Evolutionary conservation across 2,888 invertebrate genomes (phyloP).

Genomic region (Eupithecia subumbrata): DNA sequence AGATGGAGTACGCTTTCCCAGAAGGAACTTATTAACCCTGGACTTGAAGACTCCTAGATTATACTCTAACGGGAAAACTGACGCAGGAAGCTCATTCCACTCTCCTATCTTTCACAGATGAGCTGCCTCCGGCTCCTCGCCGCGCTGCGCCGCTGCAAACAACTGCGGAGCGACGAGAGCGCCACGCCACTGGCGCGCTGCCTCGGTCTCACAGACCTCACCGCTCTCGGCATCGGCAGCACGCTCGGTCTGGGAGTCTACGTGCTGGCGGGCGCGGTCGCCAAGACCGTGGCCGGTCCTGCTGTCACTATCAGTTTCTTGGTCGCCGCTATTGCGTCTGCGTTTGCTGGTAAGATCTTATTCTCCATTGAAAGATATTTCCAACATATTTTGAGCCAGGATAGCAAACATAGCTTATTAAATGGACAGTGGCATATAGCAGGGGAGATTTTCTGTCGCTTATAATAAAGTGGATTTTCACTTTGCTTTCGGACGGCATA

Average conservation of each 20-base stretch:
- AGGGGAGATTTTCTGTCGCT: too few species aligned
- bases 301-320: conserved; percentile 95
- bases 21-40: too few species aligned
- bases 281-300: conserved; percentile 94
- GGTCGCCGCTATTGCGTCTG: conserved; percentile 95
- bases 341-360: conserved; percentile 90
- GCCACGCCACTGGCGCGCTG: conserved; percentile 85
- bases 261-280: conserved; percentile 95
- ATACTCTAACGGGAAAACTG: too few species aligned
- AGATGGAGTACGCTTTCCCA: too few species aligned
- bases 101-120: conserved; percentile 60
- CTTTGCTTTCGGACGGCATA: too few species aligned
- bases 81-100: too few species aligned
- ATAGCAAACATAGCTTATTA: neutral
- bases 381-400: neutral
- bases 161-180: conserved; percentile 67
- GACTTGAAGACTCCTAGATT: too few species aligned
- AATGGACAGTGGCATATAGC: too few species aligned
- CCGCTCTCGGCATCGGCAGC: conserved; percentile 93
- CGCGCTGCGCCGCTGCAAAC: conserved; percentile 79
- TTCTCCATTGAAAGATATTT: neutral
- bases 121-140: conserved; percentile 61
- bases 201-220: conserved; percentile 92
- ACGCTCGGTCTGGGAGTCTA: conserved; percentile 97
- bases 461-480: too few species aligned